A percentile compares a stretch with the other conserved stretches of the same genome.
Evolutionary conservation across 2,797 vertebrate species (phyloP).

Genomic region (Prionace glauca): DNA sequence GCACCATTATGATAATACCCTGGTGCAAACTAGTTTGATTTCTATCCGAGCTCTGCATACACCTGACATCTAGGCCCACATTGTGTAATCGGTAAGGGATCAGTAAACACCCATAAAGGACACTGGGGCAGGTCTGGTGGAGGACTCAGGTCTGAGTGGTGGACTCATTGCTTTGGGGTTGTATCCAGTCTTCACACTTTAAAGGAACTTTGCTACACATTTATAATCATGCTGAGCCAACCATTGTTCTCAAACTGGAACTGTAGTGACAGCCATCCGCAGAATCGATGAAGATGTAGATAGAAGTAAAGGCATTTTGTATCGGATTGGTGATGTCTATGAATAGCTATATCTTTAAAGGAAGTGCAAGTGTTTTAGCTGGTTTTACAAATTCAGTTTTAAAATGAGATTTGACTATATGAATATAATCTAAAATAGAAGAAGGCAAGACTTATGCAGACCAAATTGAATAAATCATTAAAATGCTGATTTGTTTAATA

Average conservation of each 20-base stretch:
- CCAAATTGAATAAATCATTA: background rate
- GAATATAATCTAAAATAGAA: constrained; percentile 5
- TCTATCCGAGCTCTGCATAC: too few species aligned
- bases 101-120: too few species aligned
- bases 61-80: too few species aligned
- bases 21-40: too few species aligned
- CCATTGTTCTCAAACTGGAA: background rate
- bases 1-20: too few species aligned
- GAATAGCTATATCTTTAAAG: background rate
- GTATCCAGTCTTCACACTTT: background rate
- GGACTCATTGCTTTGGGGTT: background rate
- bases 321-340: background rate
- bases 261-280: background rate
- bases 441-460: background rate
- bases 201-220: background rate
- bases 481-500: background rate
- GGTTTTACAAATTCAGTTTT: background rate
- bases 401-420: background rate
- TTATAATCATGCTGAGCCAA: background rate
- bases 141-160: background rate
- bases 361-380: background rate
- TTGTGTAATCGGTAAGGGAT: too few species aligned
- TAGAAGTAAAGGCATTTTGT: background rate
- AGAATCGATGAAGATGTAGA: background rate
- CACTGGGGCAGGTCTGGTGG: too few species aligned